phyloP scores from a whole-genome alignment of 35 echinoderm and acorn worm species.

The Chiridota heheva region DNA sequence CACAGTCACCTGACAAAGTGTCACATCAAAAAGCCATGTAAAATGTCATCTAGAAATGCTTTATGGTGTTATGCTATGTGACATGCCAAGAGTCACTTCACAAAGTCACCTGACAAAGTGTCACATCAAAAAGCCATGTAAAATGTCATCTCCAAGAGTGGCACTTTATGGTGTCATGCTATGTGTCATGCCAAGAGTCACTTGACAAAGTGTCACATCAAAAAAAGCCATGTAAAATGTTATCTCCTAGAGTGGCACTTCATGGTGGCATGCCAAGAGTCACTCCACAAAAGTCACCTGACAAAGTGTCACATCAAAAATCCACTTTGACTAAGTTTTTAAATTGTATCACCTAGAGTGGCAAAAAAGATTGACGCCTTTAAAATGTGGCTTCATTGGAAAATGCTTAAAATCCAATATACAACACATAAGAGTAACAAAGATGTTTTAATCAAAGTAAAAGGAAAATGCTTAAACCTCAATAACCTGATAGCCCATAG shows the following conservation, averaged over 20 bases:
- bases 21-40: background rate
- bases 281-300: background rate
- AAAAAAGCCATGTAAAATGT: too few relatives aligned
- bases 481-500: too few relatives aligned
- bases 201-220: background rate
- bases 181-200: background rate
- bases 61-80: too few relatives aligned
- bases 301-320: background rate
- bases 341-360: too few relatives aligned
- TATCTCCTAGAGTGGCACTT: background rate
- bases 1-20: background rate
- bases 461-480: too few relatives aligned
- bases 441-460: too few relatives aligned
- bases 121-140: background rate
- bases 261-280: background rate
- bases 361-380: too few relatives aligned
- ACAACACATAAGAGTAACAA: too few relatives aligned
- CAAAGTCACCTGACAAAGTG: background rate
- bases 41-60: background rate
- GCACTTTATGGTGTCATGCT: too few relatives aligned
- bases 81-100: background rate
- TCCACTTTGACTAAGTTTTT: too few relatives aligned
- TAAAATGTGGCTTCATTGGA: too few relatives aligned
- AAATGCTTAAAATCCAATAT: too few relatives aligned
- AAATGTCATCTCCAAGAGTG: background rate